These are phyloP conservation scores for Asarcornis scutulata DNA, from an alignment of 2,113 vertebrate species.

Conservation along the genomic window DNA sequence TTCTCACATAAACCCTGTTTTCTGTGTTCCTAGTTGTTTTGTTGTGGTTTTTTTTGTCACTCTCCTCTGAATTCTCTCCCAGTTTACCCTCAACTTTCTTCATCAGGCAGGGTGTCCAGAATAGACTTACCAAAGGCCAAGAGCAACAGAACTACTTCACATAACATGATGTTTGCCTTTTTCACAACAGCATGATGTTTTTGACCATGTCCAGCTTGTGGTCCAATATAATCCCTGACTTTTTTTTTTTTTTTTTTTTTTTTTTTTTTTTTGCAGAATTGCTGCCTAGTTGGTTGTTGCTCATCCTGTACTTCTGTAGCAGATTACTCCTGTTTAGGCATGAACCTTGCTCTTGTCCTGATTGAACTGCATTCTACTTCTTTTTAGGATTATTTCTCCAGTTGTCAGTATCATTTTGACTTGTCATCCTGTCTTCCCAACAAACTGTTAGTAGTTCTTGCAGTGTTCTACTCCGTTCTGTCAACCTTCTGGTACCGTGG, in stretches of 20 bases:
- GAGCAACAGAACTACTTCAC: neutral
- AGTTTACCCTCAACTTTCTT: neutral
- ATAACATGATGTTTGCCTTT: neutral
- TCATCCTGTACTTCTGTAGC: neutral
- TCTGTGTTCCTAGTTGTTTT: neutral
- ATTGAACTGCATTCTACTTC: neutral
- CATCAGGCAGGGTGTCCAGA: neutral
- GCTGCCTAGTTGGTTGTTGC: neutral
- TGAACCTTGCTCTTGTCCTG: neutral
- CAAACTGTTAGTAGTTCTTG: neutral
- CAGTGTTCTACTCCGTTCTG: neutral
- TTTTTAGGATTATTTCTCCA: neutral
- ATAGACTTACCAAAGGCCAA: neutral
- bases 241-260: no score
- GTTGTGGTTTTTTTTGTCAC: neutral
- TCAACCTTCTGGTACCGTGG: neutral
- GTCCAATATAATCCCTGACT: neutral
- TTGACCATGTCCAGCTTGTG: conserved; percentile 56
- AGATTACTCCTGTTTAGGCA: neutral
- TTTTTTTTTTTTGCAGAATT: neutral
- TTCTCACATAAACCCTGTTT: neutral
- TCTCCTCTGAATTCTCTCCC: neutral
- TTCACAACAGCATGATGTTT: conserved; percentile 46
- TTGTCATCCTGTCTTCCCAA: neutral
- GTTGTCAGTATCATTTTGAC: neutral